A percentile compares a stretch with the other conserved stretches of the same genome.
Conservation (phyloP, 2,113 vertebrate genomes). For the Thamnophis sirtalis region DNA sequence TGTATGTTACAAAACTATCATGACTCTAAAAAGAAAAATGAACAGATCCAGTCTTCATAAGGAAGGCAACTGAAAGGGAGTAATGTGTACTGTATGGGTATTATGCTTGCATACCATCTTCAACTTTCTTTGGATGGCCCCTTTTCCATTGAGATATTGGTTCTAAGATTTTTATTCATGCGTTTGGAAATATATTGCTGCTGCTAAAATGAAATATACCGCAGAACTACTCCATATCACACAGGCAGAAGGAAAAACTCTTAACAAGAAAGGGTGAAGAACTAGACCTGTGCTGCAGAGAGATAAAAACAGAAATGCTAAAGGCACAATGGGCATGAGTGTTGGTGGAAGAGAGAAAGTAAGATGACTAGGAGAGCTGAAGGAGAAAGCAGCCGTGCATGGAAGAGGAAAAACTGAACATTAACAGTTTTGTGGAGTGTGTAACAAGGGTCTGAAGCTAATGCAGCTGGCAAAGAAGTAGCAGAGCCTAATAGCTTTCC, state of each 20-base stretch:
- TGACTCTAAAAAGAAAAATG: neutral
- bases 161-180: neutral
- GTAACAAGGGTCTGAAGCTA: neutral
- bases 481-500: neutral
- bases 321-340: neutral
- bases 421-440: neutral
- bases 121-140: neutral
- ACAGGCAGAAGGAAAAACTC: neutral
- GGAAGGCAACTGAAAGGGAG: neutral
- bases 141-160: neutral
- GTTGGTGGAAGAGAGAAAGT: neutral
- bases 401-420: neutral
- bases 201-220: neutral
- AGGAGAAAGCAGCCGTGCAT: neutral
- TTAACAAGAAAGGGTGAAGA: neutral
- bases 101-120: neutral
- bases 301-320: neutral
- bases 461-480: neutral
- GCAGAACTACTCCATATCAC: neutral
- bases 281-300: neutral
- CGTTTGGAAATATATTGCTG: neutral
- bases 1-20: neutral
- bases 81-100: neutral
- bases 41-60: neutral
- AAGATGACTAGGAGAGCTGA: neutral